phyloP scores from a whole-genome alignment of 37 sponge, comb jelly and placozoan genomes.

The Axinella damicornis region DNA sequence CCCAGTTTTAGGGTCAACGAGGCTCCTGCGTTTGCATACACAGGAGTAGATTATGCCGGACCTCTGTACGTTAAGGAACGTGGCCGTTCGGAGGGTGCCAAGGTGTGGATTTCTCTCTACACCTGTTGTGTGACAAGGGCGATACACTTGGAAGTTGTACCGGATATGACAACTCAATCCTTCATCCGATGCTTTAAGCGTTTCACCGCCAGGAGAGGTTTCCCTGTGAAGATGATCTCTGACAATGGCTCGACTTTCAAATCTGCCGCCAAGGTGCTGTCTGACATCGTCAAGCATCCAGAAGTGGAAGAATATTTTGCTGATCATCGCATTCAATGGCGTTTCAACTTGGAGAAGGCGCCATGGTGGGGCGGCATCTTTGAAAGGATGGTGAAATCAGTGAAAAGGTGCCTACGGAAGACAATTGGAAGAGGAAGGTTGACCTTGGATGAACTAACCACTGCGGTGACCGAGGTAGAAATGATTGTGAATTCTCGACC shows the following conservation, averaged over 20 bases:
- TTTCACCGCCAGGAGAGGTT: constrained; percentile 26
- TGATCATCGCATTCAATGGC: constrained; percentile 11
- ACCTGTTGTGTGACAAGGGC: constrained; percentile 46
- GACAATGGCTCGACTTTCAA: constrained; percentile 47
- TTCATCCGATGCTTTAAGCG: constrained; percentile 26
- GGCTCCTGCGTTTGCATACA: constrained; percentile 21
- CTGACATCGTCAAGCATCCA: not conserved
- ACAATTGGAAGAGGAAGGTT: constrained; percentile 28
- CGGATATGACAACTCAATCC: constrained; percentile 19
- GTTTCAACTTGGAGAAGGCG: constrained; percentile 30
- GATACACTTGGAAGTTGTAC: constrained; percentile 29
- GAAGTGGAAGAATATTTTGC: not conserved
- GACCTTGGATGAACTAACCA: constrained; percentile 27
- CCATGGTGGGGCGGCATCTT: constrained; percentile 49
- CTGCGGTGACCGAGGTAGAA: constrained; percentile 13
- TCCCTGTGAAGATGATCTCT: constrained; percentile 7
- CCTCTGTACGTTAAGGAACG: constrained; percentile 5
- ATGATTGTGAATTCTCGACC: constrained; percentile 26
- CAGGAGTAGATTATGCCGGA: constrained; percentile 35
- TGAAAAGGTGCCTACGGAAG: constrained; percentile 37
- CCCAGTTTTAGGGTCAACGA: constrained; percentile 31
- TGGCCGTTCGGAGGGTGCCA: not conserved
- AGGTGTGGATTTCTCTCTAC: constrained; percentile 27
- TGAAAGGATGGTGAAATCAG: constrained; percentile 30
- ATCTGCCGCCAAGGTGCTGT: constrained; percentile 8